phyloP scores from a whole-genome alignment of 2,888 invertebrate genomes.

The Drosophila mayaguana region DNA sequence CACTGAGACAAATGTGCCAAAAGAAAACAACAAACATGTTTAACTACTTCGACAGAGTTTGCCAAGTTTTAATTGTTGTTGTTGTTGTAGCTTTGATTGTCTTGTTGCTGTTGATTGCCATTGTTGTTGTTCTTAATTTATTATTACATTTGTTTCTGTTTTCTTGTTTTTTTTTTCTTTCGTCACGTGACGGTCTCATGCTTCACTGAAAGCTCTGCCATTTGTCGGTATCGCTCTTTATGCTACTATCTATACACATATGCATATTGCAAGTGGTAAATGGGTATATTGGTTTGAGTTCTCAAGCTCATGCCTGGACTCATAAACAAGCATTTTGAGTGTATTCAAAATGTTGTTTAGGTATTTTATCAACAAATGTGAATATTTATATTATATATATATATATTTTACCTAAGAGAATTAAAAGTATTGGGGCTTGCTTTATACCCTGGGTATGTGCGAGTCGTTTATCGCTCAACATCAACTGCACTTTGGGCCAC shows the following conservation, averaged over 20 bases:
- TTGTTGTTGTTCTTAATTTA: slow-evolving; percentile 21
- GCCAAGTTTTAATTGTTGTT: slow-evolving; percentile 1
- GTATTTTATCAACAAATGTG: not conserved
- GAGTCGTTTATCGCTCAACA: not conserved
- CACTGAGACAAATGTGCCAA: slow-evolving; percentile 16
- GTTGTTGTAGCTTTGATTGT: not conserved
- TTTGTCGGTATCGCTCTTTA: slow-evolving; percentile 12
- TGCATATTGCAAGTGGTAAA: not conserved
- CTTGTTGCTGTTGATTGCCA: slow-evolving; percentile 13
- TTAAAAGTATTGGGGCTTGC: not conserved
- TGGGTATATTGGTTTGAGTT: slow-evolving; percentile 1
- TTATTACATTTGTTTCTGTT: slow-evolving; percentile 3
- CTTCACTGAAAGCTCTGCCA: slow-evolving; percentile 6
- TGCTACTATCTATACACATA: not conserved
- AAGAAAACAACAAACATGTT: slow-evolving; percentile 5
- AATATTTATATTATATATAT: too few relatives aligned
- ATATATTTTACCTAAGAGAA: too few relatives aligned
- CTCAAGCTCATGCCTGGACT: too few relatives aligned
- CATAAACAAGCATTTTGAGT: not conserved
- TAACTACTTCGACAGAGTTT: slow-evolving; percentile 5
- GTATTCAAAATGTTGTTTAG: not conserved
- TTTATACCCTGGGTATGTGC: not conserved
- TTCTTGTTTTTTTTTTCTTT: not conserved
- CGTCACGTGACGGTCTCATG: slow-evolving; percentile 39
- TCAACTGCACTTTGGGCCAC: slow-evolving; percentile 8